These are phyloP conservation scores for Drymodes brunneopygia DNA, from an alignment of 2,113 vertebrate genomes.

Conservation along the genomic window DNA sequence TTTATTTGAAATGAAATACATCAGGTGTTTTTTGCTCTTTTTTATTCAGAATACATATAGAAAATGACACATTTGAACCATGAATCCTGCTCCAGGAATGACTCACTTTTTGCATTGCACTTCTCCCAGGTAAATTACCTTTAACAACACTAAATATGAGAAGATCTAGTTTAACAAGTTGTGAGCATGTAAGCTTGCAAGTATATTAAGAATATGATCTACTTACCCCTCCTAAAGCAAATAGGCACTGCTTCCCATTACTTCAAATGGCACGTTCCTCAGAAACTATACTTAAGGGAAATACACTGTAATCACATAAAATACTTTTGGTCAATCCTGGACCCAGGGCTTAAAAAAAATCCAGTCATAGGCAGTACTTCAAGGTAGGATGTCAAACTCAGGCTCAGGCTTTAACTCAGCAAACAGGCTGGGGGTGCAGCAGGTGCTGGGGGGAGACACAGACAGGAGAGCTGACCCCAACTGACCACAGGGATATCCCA, in stretches of 20 bases:
- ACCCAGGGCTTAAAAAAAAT: background rate
- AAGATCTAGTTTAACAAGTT: background rate
- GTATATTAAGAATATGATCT: background rate
- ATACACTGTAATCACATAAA: background rate
- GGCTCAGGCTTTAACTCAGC: background rate
- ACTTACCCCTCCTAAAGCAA: background rate
- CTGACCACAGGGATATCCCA: background rate
- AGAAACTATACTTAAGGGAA: background rate
- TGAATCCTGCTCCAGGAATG: background rate
- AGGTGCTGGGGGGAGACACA: background rate
- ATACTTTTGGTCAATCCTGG: background rate
- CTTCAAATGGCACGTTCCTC: background rate
- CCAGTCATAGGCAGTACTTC: background rate
- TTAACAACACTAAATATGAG: conserved; percentile 8
- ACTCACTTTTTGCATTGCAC: background rate
- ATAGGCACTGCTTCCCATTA: background rate
- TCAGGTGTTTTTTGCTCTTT: background rate
- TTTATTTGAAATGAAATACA: background rate
- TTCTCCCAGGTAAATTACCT: background rate
- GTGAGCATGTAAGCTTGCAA: background rate
- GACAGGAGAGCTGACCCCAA: background rate
- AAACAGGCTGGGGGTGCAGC: background rate
- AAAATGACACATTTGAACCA: background rate
- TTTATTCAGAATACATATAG: background rate
- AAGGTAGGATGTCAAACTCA: background rate